phyloP scores from a whole-genome alignment of 2,888 invertebrate species.

The Invenusta paracnida region DNA sequence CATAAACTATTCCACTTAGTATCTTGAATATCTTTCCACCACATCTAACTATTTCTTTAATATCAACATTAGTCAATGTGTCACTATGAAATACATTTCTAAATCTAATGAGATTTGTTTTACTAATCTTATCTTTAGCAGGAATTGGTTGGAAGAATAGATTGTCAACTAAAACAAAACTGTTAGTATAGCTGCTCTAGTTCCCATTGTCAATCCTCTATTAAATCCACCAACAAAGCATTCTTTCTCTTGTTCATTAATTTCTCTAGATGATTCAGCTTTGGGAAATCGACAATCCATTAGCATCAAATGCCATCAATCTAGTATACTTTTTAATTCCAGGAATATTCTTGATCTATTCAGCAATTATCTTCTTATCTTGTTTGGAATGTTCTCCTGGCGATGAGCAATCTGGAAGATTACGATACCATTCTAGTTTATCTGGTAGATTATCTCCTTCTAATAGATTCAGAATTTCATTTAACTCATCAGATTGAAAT shows the following conservation, averaged over 20 bases:
- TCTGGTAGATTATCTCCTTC: not conserved
- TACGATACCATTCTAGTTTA: not conserved
- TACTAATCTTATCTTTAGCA: not conserved
- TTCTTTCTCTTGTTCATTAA: not conserved
- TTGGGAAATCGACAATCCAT: not conserved
- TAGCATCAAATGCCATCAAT: not conserved
- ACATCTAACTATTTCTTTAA: not conserved
- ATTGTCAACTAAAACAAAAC: not conserved
- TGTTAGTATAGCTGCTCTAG: not conserved
- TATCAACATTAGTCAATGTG: not conserved
- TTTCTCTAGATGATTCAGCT: not conserved
- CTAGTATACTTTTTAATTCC: not conserved
- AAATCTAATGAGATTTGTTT: not conserved
- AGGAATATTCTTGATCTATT: not conserved
- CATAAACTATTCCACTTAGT: constrained; percentile 4
- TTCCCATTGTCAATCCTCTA: not conserved
- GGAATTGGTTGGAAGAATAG: not conserved
- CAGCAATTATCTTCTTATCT: not conserved
- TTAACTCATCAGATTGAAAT: not conserved
- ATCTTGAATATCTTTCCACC: constrained; percentile 5
- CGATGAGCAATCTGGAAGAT: no score
- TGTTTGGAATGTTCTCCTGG: no score
- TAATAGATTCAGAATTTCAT: not conserved
- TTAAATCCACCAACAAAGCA: not conserved
- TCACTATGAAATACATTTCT: not conserved